phyloP scores from a whole-genome alignment of 2,797 vertebrate genomes.

The Hippopotamyrus pictus region DNA sequence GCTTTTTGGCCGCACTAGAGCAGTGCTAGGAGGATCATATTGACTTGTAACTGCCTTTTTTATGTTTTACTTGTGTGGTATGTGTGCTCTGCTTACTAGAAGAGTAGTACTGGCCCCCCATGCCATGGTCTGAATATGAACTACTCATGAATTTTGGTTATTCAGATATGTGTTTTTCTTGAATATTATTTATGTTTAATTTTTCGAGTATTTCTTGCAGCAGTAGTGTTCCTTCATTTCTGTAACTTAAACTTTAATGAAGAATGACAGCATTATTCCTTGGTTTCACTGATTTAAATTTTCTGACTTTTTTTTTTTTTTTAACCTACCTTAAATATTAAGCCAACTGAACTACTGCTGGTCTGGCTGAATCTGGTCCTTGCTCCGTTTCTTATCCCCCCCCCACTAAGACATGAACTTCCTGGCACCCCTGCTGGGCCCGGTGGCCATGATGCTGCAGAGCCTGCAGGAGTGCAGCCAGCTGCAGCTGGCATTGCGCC shows the following conservation, averaged over 20 bases:
- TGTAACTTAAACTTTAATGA: background rate
- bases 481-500: constrained; percentile 75
- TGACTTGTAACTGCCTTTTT: background rate
- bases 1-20: background rate
- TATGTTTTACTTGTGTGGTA: background rate
- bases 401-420: constrained; percentile 53
- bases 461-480: constrained; percentile 89
- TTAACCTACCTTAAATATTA: background rate
- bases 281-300: background rate
- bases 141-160: background rate
- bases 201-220: background rate
- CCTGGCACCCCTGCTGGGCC: constrained; percentile 57
- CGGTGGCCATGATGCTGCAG: constrained; percentile 69
- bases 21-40: background rate
- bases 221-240: background rate
- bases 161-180: background rate
- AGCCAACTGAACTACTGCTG: background rate
- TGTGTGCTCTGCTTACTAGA: background rate
- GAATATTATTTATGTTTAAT: background rate
- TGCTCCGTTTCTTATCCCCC: background rate
- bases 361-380: background rate
- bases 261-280: background rate
- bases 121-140: background rate
- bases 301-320: background rate
- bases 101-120: background rate